Base-by-base conservation (phyloP, 1,140 invertebrate genomes). In the Nilaparvata lugens region DNA sequence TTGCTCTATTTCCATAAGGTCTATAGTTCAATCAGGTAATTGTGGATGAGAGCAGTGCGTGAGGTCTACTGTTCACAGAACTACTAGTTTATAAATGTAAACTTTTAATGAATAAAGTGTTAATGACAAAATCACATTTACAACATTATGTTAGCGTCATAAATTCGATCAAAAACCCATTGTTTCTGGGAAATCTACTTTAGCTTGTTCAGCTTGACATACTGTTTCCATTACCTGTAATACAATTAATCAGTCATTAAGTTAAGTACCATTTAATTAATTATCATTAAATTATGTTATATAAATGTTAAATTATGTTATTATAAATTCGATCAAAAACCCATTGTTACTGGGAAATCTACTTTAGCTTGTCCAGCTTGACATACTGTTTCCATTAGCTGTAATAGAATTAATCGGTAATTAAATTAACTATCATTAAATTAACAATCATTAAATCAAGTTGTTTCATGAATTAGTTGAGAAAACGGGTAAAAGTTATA, bases 281-380 rank as follows among this genome's bases (percentile, higher is more conserved):
- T 9, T 42, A 42, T 42, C 38, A 48, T 48, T 4, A 48, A 48
- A 48, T 48, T n/a, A 42, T 42, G n/a, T n/a, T n/a, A n/a, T n/a
- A n/a, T n/a, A n/a, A n/a, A n/a, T n/a, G n/a, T n/a, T n/a, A n/a
- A n/a, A n/a, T n/a, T n/a, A n/a, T n/a, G n/a, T n/a, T n/a, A n/a
- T n/a, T n/a, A n/a, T n/a, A n/a, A n/a, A n/a, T n/a, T 97, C 94
- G 71, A 97, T 93, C 78, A 98, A 86, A 70, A 95, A 98, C 91
- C 91, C 86, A 97, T 88, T 0, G 90, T 95, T 16, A 93, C 86
- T 2, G 93, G 92, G 68, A 96, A 92, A 63, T 85, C 82, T 52
- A 79, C 82, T 56, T 80, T 75, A 18, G 81, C 85, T 60, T 85
- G 81, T 70, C 90, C 84, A 70, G 88, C 78, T 58, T 86, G 83